Conservation (phyloP, 92 coral and sea anemone species). For the Actinostola sp. region DNA sequence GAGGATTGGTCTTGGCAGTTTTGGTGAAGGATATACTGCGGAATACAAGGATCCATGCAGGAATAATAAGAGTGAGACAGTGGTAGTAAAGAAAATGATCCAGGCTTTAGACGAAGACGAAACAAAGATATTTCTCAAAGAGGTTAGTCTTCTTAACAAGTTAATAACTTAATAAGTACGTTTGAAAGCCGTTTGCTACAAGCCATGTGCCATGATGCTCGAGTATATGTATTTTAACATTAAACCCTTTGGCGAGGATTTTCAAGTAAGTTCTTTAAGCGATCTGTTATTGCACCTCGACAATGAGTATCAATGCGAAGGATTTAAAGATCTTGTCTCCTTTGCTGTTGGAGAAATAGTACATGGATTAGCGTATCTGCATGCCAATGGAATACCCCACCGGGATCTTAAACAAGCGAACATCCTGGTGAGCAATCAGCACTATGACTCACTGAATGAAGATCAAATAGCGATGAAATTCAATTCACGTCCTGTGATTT, state of each 20-base stretch:
- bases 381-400: slow-evolving; percentile 44
- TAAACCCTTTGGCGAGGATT: slow-evolving; percentile 45
- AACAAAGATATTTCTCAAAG: slow-evolving; percentile 26
- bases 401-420: slow-evolving; percentile 48
- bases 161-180: slow-evolving; percentile 26
- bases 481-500: slow-evolving; percentile 23
- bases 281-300: too few species aligned
- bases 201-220: slow-evolving; percentile 52
- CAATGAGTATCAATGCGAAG: slow-evolving; percentile 15
- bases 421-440: slow-evolving; percentile 42
- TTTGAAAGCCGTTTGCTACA: slow-evolving; percentile 32
- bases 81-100: slow-evolving; percentile 40
- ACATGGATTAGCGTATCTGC: slow-evolving; percentile 33
- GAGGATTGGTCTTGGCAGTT: too few species aligned
- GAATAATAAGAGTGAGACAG: too few species aligned
- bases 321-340: slow-evolving; percentile 3
- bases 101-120: slow-evolving; percentile 29
- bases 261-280: slow-evolving; percentile 29
- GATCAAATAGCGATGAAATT: slow-evolving; percentile 12
- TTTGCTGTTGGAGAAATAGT: slow-evolving; percentile 18
- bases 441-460: slow-evolving; percentile 4
- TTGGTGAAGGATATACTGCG: too few species aligned
- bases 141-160: slow-evolving; percentile 10
- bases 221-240: slow-evolving; percentile 49
- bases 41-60: too few species aligned